phyloP scores from a whole-genome alignment of 1,140 invertebrate species.

The Lordiphosa collinella region DNA sequence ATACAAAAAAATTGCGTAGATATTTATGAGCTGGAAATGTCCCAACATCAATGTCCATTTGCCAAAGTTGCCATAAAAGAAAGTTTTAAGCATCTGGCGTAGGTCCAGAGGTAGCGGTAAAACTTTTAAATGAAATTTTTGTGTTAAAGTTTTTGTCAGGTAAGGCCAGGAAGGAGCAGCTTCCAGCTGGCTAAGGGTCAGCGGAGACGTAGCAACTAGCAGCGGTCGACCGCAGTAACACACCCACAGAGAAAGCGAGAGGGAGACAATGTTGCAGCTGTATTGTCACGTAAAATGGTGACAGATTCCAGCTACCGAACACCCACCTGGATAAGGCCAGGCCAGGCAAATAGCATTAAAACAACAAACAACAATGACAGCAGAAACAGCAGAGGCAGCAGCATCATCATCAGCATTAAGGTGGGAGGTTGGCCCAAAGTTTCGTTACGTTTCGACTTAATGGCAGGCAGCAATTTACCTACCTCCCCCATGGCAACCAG shows the following conservation, averaged over 20 bases:
- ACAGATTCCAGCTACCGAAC: constrained; percentile 59
- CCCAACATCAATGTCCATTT: constrained; percentile 70
- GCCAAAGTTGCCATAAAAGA: constrained; percentile 66
- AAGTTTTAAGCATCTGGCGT: constrained; percentile 64
- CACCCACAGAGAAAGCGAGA: not conserved
- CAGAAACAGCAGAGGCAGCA: constrained; percentile 6
- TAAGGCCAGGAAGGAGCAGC: constrained; percentile 35
- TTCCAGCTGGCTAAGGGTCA: constrained; percentile 63
- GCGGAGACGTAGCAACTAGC: not conserved
- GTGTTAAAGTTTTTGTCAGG: constrained; percentile 75
- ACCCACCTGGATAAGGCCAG: constrained; percentile 17
- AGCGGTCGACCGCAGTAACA: constrained; percentile 49
- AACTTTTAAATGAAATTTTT: constrained; percentile 78
- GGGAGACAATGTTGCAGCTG: constrained; percentile 44
- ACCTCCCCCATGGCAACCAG: constrained; percentile 15
- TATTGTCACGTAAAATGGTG: constrained; percentile 74
- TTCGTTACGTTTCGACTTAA: constrained; percentile 56
- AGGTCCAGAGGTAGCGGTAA: constrained; percentile 35
- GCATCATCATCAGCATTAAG: constrained; percentile 41
- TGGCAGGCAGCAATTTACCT: constrained; percentile 33
- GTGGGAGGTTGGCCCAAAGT: constrained; percentile 33
- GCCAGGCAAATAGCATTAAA: constrained; percentile 69
- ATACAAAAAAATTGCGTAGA: constrained; percentile 29
- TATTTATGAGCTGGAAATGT: constrained; percentile 56
- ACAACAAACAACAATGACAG: constrained; percentile 58